Evolutionary conservation across 2,888 invertebrate species (phyloP), one percentile per base, ranked within the genome.

Genomic region (Congeria kusceri): DNA sequence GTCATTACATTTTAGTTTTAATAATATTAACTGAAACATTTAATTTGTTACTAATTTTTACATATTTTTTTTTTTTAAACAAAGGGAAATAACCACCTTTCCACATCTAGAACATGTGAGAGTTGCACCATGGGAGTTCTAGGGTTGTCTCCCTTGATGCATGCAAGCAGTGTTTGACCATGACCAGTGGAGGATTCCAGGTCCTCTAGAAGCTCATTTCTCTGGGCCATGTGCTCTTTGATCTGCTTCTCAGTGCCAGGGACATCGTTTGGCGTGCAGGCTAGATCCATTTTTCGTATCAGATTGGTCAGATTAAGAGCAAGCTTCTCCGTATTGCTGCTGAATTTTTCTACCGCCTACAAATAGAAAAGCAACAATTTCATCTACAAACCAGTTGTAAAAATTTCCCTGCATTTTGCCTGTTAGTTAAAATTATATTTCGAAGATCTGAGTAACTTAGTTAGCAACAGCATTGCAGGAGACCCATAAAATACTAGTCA

Each of bases 291-390:
- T 87, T 96, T 96, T 92, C 96, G 96, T 89, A 98, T 98, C 92
- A 98, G 97, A 83, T 96, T 95, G 91, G 97, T 97, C 90, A 99
- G 94, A 87, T 96, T 96, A 83, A 96, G 95, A 25, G 98, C 98
- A 73, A 98, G 97, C 92, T 97, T 96, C 92, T 97, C 97, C 86
- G 98, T 98, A 92, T 98, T 95, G 63, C 96, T 96, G 57, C 98
- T 98, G 95, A 99, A 98, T 93, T 98, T 97, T 94, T 99, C 99
- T 91, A 99, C 95, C 66, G 97, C 97, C 98, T 98, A 94, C 15
- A 79, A 78, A 62, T 20, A 29, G 32, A 73, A 66, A 28, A 18
- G n/a, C n/a, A n/a, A n/a, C n/a, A n/a, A n/a, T n/a, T n/a, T n/a
- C n/a, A n/a, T n/a, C n/a, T n/a, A n/a, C n/a, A n/a, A n/a, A n/a